These are phyloP conservation scores for Dichetophora obliterata DNA, from an alignment of 2,888 invertebrate species.

Conservation along the genomic window DNA sequence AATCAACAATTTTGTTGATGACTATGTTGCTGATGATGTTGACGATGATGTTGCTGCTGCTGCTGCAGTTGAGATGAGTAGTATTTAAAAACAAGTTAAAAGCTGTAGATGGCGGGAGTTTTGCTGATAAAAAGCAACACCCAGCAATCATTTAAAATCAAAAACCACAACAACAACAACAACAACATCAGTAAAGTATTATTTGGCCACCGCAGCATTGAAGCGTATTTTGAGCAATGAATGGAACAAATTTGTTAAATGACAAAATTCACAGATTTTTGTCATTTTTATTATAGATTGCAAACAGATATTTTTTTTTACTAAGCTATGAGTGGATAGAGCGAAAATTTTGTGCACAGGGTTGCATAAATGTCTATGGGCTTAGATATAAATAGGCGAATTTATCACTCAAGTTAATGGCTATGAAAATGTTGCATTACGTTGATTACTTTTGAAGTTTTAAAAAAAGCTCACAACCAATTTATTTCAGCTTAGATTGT, in stretches of 20 bases:
- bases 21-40: slow-evolving; percentile 27
- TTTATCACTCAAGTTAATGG: slow-evolving; percentile 35
- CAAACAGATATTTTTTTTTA: no score
- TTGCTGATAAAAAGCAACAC: slow-evolving; percentile 2
- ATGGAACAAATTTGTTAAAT: slow-evolving; percentile 26
- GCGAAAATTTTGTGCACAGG: no score
- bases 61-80: slow-evolving; percentile 9
- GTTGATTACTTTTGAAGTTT: slow-evolving; percentile 38
- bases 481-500: background rate
- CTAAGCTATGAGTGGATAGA: no score
- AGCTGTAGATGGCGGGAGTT: background rate
- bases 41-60: slow-evolving; percentile 11
- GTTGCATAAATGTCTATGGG: no score
- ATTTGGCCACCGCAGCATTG: slow-evolving; percentile 13
- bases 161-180: slow-evolving; percentile 11
- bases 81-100: slow-evolving; percentile 23
- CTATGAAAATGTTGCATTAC: slow-evolving; percentile 37
- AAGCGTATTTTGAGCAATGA: slow-evolving; percentile 36
- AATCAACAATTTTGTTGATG: slow-evolving; percentile 34
- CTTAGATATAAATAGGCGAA: background rate
- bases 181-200: slow-evolving; percentile 1
- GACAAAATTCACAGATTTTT: slow-evolving; percentile 21
- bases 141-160: slow-evolving; percentile 16
- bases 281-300: slow-evolving; percentile 23
- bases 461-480: background rate